phyloP scores from a whole-genome alignment of 2,113 vertebrate genomes.

The Gallinago media region DNA sequence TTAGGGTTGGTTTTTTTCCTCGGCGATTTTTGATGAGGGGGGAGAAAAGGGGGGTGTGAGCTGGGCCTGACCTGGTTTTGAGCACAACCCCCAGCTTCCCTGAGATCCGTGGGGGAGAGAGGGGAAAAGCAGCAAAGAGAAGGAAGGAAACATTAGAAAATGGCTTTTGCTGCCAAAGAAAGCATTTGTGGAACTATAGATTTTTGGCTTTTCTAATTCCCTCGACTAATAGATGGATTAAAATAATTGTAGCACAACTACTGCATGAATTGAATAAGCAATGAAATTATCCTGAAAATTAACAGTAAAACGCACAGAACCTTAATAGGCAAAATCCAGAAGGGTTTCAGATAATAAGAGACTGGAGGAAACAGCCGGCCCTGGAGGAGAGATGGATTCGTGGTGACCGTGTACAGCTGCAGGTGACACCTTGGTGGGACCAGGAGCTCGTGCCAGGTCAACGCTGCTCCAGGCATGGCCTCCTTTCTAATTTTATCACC shows the following conservation, averaged over 20 bases:
- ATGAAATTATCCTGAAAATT: not conserved
- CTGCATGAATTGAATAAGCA: not conserved
- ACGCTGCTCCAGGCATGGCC: not conserved
- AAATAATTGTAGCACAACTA: not conserved
- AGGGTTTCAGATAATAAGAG: not conserved
- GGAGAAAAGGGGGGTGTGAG: not conserved
- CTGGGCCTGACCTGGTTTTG: not conserved
- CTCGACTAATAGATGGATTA: not conserved
- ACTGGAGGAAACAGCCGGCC: not conserved
- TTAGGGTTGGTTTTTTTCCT: not conserved
- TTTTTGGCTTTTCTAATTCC: not conserved
- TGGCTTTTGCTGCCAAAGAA: not conserved
- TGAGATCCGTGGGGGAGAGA: accelerated
- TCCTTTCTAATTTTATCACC: constrained; percentile 40
- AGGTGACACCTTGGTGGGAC: not conserved
- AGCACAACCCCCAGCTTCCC: not conserved
- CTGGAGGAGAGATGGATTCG: not conserved
- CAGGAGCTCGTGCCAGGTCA: not conserved
- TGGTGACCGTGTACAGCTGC: not conserved
- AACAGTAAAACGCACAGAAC: not conserved
- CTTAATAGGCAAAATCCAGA: not conserved
- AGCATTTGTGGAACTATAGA: not conserved
- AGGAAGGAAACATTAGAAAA: not conserved
- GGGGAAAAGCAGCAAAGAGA: not conserved
- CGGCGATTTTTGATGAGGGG: not conserved